Evolutionary conservation across 2,797 vertebrate genomes (phyloP).

Genomic region (Erithacus rubecula): DNA sequence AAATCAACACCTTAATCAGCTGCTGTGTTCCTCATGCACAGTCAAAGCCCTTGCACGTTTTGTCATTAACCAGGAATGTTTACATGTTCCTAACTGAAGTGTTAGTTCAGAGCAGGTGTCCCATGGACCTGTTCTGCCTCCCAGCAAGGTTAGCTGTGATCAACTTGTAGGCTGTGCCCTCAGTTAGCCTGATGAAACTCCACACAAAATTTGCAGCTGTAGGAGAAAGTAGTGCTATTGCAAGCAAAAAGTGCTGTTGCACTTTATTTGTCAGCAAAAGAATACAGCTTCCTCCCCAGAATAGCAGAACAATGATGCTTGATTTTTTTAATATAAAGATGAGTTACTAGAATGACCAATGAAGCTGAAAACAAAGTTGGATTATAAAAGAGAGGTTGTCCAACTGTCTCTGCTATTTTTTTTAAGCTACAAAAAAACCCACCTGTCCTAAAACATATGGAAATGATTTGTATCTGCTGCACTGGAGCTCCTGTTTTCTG

Average conservation of each 20-base stretch:
- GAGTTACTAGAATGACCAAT: not conserved
- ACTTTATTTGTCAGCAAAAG: not conserved
- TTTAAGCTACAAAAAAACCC: not conserved
- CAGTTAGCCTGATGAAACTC: not conserved
- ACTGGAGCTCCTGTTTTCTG: not conserved
- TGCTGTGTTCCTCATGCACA: fast-evolving
- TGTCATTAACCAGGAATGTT: not conserved
- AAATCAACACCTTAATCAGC: not conserved
- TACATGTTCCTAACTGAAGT: not conserved
- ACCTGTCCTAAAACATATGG: not conserved
- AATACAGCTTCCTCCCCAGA: not conserved
- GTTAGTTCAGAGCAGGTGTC: not conserved
- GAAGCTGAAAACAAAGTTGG: not conserved
- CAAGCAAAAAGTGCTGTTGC: not conserved
- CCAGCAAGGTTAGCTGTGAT: not conserved
- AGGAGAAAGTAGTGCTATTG: not conserved
- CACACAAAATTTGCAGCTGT: not conserved
- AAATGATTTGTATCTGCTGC: not conserved
- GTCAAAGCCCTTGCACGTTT: not conserved
- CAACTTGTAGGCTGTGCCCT: not conserved
- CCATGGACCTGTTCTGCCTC: not conserved
- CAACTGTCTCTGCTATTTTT: not conserved
- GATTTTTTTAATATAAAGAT: not conserved
- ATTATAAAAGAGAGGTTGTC: not conserved
- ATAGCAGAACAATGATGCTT: not conserved